Base-by-base conservation (phyloP, 2,113 vertebrate genomes). In the Onychorhynchus coronatus region DNA sequence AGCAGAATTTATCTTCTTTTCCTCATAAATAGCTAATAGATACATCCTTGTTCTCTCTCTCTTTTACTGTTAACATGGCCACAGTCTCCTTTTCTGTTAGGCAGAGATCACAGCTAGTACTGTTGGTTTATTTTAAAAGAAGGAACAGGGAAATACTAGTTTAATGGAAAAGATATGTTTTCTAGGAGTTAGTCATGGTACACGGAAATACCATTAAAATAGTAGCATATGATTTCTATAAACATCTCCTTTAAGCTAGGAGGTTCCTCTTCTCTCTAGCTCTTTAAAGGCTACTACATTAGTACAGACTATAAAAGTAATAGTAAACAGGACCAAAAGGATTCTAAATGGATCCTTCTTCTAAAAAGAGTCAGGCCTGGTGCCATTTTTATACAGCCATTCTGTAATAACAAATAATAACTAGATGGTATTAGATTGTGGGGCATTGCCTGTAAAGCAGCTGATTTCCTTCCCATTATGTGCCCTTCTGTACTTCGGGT, bases 11-110 rank as follows among this genome's bases (percentile, higher is more conserved):
- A 50, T 85, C 85, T 62, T 82, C 67, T 88, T 95, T 95, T 84
- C 35, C 53, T 93, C 85, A 96, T 96, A 91, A 97, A 96, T 95
- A 90, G 55, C 74, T 95, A 88, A 95, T 80, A 91, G 62, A 83
- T 76, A 94, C 85, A 96, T 88, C n/a, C 59, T 90, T 90, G 55
- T 93, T 96, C 41, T 71, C 49, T 82, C 42, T 81, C 28, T 72
- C 28, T 70, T 44, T 63, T 49, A 22, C 46, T 90, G 67, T 91
- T 88, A 88, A 55, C 35, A 22, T 74, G 65, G 31, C 42, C 67
- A 93, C 35, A 42, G n/a, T 28, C 35, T 85, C 15, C 18, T 85
- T 72, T 78, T 28, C 72, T 58, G n/a, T 17, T 53, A 27, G 41
- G 58, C 23, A 88, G 30, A 83, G 33, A 77, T 74, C 44, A 68